Percentiles rank a stretch among this genome's conserved stretches.
These are phyloP conservation scores for Penaeus vannamei DNA, from an alignment of 1,140 invertebrate species.

Conservation along the genomic window DNA sequence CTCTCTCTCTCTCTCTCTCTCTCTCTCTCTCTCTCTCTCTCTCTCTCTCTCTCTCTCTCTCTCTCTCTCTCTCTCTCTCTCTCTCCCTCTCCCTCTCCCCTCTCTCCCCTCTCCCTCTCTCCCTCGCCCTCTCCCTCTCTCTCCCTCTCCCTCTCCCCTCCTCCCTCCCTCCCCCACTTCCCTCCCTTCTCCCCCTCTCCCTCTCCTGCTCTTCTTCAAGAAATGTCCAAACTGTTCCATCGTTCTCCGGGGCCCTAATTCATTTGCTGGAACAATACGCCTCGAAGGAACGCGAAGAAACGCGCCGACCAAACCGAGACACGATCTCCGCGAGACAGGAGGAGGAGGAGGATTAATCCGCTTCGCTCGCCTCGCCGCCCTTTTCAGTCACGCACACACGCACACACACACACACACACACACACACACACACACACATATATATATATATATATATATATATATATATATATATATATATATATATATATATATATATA, in stretches of 20 bases:
- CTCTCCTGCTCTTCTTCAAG: neutral
- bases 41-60: neutral
- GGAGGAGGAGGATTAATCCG: no score
- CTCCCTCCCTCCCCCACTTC: neutral
- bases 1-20: neutral
- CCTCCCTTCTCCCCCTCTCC: neutral
- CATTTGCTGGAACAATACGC: conserved; percentile 35
- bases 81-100: neutral
- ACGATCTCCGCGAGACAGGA: no score
- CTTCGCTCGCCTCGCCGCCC: no score
- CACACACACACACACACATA: no score
- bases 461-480: conserved; percentile 2
- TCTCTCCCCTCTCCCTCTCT: neutral
- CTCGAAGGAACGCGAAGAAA: neutral
- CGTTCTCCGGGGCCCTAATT: conserved; percentile 30
- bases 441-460: no score
- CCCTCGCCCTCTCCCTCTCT: neutral
- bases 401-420: no score
- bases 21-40: neutral
- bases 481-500: no score
- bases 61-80: neutral
- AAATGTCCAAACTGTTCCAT: neutral
- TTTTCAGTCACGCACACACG: no score
- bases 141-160: neutral
- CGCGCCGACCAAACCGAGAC: no score